Evolutionary conservation across 2,797 vertebrate genomes (phyloP), one percentile per base, ranked within the genome.

Genomic region (Malurus leucopterus): DNA sequence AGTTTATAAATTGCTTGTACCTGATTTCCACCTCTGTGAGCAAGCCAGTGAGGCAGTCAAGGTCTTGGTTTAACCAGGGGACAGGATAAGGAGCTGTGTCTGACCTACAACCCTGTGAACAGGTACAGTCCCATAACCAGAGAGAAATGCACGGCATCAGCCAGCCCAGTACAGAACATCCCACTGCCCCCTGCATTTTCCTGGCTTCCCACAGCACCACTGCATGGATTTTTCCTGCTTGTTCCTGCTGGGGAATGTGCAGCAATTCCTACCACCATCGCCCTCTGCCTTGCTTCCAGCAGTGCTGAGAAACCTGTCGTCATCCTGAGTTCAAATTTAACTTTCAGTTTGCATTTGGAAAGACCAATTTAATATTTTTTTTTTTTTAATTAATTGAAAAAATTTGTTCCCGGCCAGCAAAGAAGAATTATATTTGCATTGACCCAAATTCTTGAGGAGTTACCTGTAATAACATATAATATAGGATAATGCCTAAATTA

Each of bases 51-150:
- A 81, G 81, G 15, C 59, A 67, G 9, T 5, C 61, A 64, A 43
- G 15, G 58, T 20, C 46, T 20, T 14, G n/a, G 55, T 30, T 63
- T 36, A 38, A 63, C 6, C 13, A 29, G 26, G 19, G 50, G 15
- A 41, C 38, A 46, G 3, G 27, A 5, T 0, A 6, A 53, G 53
- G 19, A 23, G 26, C 13, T 2, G 9, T 8, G 8, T 22, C 36
- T 5, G 49, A 82, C 32, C 67, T 2, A 12, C 18, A 41, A 54
- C 6, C 13, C 62, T 14, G 7, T 0, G 14, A 23, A 15, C 0
- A 0, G 29, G 34, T 38, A 21, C 0, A 0, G 41, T 1, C 13
- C 40, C 8, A 0, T 1, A 40, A 29, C 29, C 62, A 54, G 32
- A 43, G 34, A 24, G 36, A 18, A n/a, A 55, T 1, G 55, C 50